Percentiles rank a stretch among this genome's conserved stretches.
These are phyloP conservation scores for Hirtodrosophila confusa DNA, from an alignment of 2,888 invertebrate genomes.

Conservation along the genomic window DNA sequence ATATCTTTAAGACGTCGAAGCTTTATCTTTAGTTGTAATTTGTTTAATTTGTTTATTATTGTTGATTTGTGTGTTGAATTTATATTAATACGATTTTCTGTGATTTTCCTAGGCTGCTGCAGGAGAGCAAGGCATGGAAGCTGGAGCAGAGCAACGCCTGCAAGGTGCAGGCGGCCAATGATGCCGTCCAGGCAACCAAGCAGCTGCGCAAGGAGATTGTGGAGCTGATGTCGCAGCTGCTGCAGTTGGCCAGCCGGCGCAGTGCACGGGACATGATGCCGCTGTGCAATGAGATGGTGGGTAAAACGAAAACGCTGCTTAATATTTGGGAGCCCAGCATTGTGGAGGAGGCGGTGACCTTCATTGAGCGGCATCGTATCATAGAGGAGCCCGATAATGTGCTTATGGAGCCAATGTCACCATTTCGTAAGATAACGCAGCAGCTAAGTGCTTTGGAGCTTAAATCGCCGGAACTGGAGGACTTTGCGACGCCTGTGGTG, in stretches of 20 bases:
- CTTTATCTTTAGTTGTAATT: no score
- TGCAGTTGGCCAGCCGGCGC: constrained; percentile 90
- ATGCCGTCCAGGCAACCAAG: constrained; percentile 92
- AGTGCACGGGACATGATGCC: constrained; percentile 90
- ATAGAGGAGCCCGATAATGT: constrained; percentile 85
- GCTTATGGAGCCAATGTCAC: constrained; percentile 87
- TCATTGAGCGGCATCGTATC: constrained; percentile 89
- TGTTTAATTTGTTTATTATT: no score
- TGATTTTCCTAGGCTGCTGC: constrained; percentile 87
- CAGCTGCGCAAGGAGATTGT: constrained; percentile 91
- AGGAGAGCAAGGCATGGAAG: constrained; percentile 90
- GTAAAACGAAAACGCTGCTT: constrained; percentile 91
- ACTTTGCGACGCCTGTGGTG: constrained; percentile 88
- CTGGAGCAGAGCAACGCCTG: constrained; percentile 89
- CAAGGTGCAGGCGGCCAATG: constrained; percentile 92
- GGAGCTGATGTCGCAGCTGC: constrained; percentile 90
- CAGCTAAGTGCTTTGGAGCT: constrained; percentile 89
- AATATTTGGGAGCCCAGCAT: constrained; percentile 93
- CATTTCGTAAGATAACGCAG: constrained; percentile 91
- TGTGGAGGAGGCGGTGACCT: constrained; percentile 93
- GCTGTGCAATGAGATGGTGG: constrained; percentile 90
- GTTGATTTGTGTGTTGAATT: no score
- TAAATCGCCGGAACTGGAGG: constrained; percentile 89
- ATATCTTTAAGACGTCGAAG: no score
- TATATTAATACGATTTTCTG: not conserved